Base-by-base conservation (phyloP, 2,113 vertebrate species). In the Ceyx melanurus region DNA sequence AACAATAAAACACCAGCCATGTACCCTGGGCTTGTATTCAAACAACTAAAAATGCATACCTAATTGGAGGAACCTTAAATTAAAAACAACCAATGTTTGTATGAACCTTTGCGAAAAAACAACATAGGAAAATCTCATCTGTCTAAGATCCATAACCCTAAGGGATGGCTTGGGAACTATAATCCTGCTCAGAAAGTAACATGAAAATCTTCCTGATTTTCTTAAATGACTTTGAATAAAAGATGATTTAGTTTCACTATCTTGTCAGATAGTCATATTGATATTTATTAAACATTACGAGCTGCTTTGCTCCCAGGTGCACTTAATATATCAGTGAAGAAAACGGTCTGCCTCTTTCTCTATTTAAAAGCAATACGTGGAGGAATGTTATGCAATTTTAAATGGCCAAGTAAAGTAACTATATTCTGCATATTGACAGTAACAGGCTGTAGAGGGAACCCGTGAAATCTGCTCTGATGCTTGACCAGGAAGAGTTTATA, bases 21-120 rank as follows among this genome's bases (percentile, higher is more conserved):
- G 57, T 64, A 94, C 53, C 21, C 58, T 54, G 19, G 72, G 48
- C 62, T 68, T 83, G 20, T 71, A 86, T 56, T 93, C 48, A 86
- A 78, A 43, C 58, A 92, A 91, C 29, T 74, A 43, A 86, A 92
- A 76, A 61, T 73, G 85, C 1, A 3, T 46, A 82, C 83, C 80
- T 86, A 92, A 51, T 53, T 75, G 61, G 31, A 60, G 25, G 54
- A 88, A 68, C 54, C 91, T 92, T 68, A 92, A 88, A 95, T 88
- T 61, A 92, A 90, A 95, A 95, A 48, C 88, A 95, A 14, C 95
- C 88, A 90, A 88, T 86, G 60, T 94, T 95, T 93, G 76, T 72
- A 78, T 53, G 76, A 95, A 68, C 21, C 14, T 84, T 70, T 56
- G 50, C 42, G 74, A 92, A 92, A 86, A 81, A 91, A 67, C 50